phyloP scores from a whole-genome alignment of 92 coral and sea anemone genomes.

The Phymanthus crucifer region DNA sequence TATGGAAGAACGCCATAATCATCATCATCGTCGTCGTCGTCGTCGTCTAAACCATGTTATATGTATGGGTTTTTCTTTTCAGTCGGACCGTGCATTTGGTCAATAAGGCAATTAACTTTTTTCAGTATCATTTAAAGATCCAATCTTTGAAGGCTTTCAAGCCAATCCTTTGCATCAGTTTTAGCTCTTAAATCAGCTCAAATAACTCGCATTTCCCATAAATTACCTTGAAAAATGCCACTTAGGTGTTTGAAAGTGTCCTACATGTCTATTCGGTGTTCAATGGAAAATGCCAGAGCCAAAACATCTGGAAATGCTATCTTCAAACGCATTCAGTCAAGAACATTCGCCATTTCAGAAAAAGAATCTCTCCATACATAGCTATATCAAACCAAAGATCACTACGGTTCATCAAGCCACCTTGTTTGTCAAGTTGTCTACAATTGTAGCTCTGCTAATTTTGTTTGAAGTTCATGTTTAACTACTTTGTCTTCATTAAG shows the following conservation, averaged over 20 bases:
- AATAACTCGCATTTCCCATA: neutral
- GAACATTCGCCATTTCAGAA: neutral
- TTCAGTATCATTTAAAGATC: too few relatives aligned
- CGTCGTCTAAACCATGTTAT: neutral
- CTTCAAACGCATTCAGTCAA: neutral
- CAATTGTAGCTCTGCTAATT: neutral
- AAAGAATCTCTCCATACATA: neutral
- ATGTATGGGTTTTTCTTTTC: too few relatives aligned
- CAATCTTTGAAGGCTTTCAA: too few relatives aligned
- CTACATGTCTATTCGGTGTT: neutral
- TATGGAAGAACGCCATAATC: neutral
- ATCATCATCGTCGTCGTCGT: neutral
- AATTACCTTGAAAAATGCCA: neutral
- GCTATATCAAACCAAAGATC: neutral
- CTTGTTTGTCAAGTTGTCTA: neutral
- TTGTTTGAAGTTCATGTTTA: constrained; percentile 5
- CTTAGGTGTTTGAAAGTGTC: neutral
- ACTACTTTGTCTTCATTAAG: constrained; percentile 4
- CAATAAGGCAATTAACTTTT: too few relatives aligned
- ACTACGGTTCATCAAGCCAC: neutral
- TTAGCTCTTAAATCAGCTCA: neutral
- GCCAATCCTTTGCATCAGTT: neutral
- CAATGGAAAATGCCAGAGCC: neutral
- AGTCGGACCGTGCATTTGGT: too few relatives aligned
- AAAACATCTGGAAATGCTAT: neutral